These are phyloP conservation scores for Orgyia antiqua DNA, from an alignment of 2,888 invertebrate species.

Conservation along the genomic window DNA sequence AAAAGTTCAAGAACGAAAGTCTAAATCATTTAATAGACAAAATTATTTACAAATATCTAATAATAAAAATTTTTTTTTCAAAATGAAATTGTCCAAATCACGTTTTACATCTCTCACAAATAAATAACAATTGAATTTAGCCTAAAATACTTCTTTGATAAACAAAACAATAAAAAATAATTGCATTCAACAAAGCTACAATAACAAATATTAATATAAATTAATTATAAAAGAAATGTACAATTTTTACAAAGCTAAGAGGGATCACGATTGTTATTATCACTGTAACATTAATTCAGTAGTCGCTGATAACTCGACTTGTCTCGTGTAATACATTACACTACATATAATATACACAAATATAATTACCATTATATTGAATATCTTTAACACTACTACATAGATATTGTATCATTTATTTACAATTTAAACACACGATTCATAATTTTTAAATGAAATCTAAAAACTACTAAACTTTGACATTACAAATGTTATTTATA, in stretches of 20 bases:
- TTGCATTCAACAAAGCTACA: constrained; percentile 77
- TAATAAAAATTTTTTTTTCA: constrained; percentile 36
- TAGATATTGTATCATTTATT: constrained; percentile 32
- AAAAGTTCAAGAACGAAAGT: constrained; percentile 67
- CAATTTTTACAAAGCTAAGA: constrained; percentile 73
- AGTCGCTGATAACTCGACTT: constrained; percentile 28
- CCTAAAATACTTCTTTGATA: constrained; percentile 76
- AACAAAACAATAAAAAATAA: constrained; percentile 78
- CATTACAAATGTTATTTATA: constrained; percentile 23
- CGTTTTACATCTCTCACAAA: constrained; percentile 71
- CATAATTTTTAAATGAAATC: constrained; percentile 21
- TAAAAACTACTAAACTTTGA: constrained; percentile 24
- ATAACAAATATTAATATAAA: constrained; percentile 78
- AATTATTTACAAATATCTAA: constrained; percentile 59
- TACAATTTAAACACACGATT: constrained; percentile 29
- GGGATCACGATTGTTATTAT: constrained; percentile 67
- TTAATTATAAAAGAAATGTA: constrained; percentile 75
- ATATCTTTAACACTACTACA: constrained; percentile 29
- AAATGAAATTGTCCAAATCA: constrained; percentile 63
- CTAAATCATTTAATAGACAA: constrained; percentile 51
- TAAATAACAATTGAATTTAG: constrained; percentile 78
- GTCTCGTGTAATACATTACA: too few relatives aligned
- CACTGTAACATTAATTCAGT: constrained; percentile 54
- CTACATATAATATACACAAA: constrained; percentile 14
- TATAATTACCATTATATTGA: constrained; percentile 33